These are phyloP conservation scores for Desmodus rotundus DNA, from an alignment of 2,113 vertebrate genomes.

Conservation along the genomic window DNA sequence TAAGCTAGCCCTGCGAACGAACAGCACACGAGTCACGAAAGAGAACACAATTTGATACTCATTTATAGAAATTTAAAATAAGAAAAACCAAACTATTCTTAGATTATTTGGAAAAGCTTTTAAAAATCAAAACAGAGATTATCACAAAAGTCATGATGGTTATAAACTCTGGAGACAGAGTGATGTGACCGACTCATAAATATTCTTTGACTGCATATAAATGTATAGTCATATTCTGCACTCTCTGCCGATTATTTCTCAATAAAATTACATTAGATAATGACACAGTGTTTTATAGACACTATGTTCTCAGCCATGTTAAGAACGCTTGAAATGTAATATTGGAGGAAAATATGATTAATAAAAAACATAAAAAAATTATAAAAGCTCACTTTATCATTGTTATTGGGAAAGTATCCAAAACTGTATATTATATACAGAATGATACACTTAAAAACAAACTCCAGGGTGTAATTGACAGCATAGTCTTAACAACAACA, in stretches of 20 bases:
- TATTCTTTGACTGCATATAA: background rate
- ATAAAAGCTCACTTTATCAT: background rate
- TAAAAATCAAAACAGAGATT: background rate
- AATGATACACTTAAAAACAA: background rate
- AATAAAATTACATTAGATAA: background rate
- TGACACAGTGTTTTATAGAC: background rate
- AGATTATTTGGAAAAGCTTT: background rate
- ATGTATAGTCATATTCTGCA: background rate
- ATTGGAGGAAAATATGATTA: background rate
- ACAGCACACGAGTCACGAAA: background rate
- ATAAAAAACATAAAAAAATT: background rate
- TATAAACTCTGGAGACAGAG: background rate
- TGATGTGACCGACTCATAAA: background rate
- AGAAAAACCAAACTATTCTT: background rate
- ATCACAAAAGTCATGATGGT: background rate
- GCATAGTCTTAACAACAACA: background rate
- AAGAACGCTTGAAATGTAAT: background rate
- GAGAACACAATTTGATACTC: background rate
- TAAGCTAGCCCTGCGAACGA: background rate
- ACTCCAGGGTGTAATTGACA: background rate
- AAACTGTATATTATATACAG: background rate
- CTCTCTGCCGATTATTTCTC: background rate
- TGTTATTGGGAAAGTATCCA: background rate
- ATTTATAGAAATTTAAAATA: background rate
- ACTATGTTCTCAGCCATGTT: background rate